Evolutionary conservation across 2,113 vertebrate genomes (phyloP).

Genomic region (Empidonax alnorum): DNA sequence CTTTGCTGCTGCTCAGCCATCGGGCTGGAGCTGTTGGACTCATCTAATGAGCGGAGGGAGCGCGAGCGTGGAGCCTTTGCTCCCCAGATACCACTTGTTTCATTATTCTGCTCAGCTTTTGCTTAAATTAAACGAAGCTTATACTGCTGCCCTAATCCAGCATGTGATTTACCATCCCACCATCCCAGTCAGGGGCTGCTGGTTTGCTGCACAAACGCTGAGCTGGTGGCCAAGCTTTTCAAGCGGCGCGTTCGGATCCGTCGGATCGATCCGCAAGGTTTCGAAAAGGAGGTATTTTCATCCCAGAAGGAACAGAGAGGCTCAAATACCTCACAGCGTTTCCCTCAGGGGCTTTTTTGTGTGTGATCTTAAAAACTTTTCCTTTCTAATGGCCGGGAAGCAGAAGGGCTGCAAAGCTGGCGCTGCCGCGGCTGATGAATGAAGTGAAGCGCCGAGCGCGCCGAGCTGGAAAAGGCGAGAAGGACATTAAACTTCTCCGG

Average conservation of each 20-base stretch:
- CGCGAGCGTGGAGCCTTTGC: too few species aligned
- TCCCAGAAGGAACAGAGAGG: background rate
- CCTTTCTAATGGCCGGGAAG: background rate
- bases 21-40: too few species aligned
- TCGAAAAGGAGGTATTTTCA: background rate
- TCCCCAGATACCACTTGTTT: too few species aligned
- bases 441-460: background rate
- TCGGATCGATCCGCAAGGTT: background rate
- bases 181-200: background rate
- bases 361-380: background rate
- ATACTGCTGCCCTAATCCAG: background rate
- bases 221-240: background rate
- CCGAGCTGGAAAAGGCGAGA: background rate
- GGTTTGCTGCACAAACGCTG: background rate
- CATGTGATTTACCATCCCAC: background rate
- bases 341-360: background rate
- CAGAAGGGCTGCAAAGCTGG: background rate
- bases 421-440: background rate
- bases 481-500: background rate
- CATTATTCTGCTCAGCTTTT: too few species aligned
- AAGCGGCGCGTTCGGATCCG: background rate
- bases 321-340: background rate
- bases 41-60: too few species aligned
- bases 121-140: background rate
- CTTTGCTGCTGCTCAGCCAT: too few species aligned